These are phyloP conservation scores for Himalopsyche anomala DNA, from an alignment of 2,888 invertebrate genomes.

Conservation along the genomic window DNA sequence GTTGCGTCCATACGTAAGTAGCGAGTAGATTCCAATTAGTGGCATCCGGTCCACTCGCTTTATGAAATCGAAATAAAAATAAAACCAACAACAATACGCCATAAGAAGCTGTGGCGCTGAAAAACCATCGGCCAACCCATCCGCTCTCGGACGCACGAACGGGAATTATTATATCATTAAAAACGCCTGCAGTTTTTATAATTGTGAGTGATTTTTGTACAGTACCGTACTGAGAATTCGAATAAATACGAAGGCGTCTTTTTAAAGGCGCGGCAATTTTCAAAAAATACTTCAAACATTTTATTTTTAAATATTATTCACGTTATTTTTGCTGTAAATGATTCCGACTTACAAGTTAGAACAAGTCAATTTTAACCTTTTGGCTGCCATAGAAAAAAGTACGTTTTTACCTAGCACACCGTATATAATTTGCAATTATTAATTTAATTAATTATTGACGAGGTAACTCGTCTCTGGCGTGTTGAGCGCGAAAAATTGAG, in stretches of 20 bases:
- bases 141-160: background rate
- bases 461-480: too few species aligned
- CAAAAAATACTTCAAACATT: too few species aligned
- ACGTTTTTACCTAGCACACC: too few species aligned
- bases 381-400: too few species aligned
- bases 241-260: background rate
- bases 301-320: too few species aligned
- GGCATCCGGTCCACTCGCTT: constrained; percentile 45
- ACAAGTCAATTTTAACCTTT: too few species aligned
- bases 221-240: background rate
- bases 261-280: background rate
- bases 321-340: too few species aligned
- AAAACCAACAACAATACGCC: background rate
- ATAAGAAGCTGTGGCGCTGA: constrained; percentile 5
- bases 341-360: too few species aligned
- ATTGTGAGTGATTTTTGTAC: background rate
- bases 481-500: too few species aligned
- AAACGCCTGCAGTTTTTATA: background rate
- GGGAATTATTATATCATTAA: constrained; percentile 10
- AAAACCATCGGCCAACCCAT: constrained; percentile 2
- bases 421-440: too few species aligned
- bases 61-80: background rate
- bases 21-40: constrained; percentile 47
- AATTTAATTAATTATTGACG: too few species aligned
- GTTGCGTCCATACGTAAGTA: background rate